Evolutionary conservation across 2,797 vertebrate species (phyloP).

Genomic region (Sebastes hopkinsi): DNA sequence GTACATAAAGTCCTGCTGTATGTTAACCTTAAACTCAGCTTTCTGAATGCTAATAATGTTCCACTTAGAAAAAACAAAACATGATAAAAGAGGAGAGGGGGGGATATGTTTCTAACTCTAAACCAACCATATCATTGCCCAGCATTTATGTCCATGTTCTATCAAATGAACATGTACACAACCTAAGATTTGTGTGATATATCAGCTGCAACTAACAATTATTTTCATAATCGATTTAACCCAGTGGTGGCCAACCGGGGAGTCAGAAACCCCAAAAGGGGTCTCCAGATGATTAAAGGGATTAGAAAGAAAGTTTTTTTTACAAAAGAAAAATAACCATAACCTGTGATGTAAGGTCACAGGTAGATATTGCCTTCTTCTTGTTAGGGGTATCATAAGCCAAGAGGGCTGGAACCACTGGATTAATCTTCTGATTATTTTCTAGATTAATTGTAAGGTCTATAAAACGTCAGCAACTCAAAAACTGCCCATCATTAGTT

Average conservation of each 20-base stretch:
- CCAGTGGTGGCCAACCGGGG: too few species aligned
- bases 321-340: too few species aligned
- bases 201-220: background rate
- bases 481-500: background rate
- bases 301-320: background rate
- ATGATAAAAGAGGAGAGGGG: background rate
- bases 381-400: background rate
- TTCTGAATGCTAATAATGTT: background rate
- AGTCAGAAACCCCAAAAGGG: background rate
- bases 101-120: background rate
- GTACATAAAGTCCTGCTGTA: slow-evolving; percentile 10
- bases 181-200: background rate
- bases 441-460: background rate
- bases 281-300: background rate
- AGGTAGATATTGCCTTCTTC: background rate
- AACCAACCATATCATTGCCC: background rate
- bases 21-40: slow-evolving; percentile 3
- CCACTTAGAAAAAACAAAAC: background rate
- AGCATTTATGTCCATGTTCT: background rate
- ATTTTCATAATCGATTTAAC: background rate
- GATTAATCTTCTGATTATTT: background rate
- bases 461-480: background rate
- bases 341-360: background rate
- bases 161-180: background rate
- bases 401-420: too few species aligned